phyloP scores from a whole-genome alignment of 1,140 invertebrate genomes.

The Drosophila takahashii region DNA sequence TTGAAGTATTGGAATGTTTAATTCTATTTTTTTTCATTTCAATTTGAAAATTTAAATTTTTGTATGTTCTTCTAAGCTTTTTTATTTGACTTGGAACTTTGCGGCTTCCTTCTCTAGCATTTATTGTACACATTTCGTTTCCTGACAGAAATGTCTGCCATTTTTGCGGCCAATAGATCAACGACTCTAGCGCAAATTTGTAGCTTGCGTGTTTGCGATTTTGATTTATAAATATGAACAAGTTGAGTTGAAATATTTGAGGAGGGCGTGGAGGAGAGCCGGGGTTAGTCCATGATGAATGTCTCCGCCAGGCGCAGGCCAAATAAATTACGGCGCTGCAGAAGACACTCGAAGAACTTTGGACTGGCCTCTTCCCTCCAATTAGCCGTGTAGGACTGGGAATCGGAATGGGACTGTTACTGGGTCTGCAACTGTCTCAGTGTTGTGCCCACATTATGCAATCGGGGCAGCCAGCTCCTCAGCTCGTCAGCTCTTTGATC shows the following conservation, averaged over 20 bases:
- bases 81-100: background rate
- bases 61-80: background rate
- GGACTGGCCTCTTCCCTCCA: slow-evolving; percentile 31
- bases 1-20: too few species aligned
- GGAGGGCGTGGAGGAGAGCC: slow-evolving; percentile 25
- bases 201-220: slow-evolving; percentile 71
- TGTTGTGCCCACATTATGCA: slow-evolving; percentile 82
- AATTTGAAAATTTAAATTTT: too few species aligned
- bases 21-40: too few species aligned
- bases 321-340: slow-evolving; percentile 56
- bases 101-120: slow-evolving; percentile 1
- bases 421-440: slow-evolving; percentile 28
- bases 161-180: slow-evolving; percentile 65
- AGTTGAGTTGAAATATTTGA: slow-evolving; percentile 63
- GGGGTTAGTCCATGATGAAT: slow-evolving; percentile 63
- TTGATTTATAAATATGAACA: slow-evolving; percentile 80
- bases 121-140: slow-evolving; percentile 51
- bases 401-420: slow-evolving; percentile 12
- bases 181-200: slow-evolving; percentile 52
- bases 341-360: slow-evolving; percentile 40
- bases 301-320: slow-evolving; percentile 61
- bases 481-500: slow-evolving; percentile 59
- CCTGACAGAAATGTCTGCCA: slow-evolving; percentile 45
- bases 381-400: slow-evolving; percentile 33
- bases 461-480: slow-evolving; percentile 32